These are phyloP conservation scores for Bufotes viridis DNA, from an alignment of 2,797 vertebrate genomes.

Conservation along the genomic window DNA sequence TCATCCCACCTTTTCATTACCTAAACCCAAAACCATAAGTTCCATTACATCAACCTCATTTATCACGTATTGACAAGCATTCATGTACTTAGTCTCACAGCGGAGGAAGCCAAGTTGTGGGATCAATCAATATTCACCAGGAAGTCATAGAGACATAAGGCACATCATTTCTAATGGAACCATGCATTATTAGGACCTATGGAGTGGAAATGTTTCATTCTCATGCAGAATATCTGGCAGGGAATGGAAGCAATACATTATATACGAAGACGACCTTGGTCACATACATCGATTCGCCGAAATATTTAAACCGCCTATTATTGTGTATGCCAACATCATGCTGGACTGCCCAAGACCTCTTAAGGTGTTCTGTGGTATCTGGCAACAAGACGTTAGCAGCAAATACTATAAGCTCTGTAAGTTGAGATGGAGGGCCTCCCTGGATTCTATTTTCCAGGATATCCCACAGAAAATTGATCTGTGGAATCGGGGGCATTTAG, in stretches of 20 bases:
- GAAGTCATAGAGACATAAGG: neutral
- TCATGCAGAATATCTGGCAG: neutral
- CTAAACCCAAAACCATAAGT: neutral
- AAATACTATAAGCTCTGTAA: too few species aligned
- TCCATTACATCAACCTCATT: neutral
- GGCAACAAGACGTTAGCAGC: too few species aligned
- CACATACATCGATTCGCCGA: neutral
- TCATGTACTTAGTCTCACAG: neutral
- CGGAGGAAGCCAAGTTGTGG: neutral
- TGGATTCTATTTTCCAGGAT: too few species aligned
- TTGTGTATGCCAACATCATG: too few species aligned
- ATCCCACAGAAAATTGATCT: too few species aligned
- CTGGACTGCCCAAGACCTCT: too few species aligned
- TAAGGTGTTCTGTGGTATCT: too few species aligned
- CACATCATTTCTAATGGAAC: neutral
- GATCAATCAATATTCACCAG: neutral
- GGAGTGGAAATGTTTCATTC: neutral
- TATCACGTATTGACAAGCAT: neutral
- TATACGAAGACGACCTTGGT: neutral
- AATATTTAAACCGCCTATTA: too few species aligned
- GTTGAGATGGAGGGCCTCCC: too few species aligned
- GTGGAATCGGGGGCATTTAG: too few species aligned
- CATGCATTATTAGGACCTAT: neutral
- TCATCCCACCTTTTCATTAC: neutral
- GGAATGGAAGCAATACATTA: neutral